These are phyloP conservation scores for Gonioctena quinquepunctata DNA, from an alignment of 1,140 invertebrate genomes.

Conservation along the genomic window DNA sequence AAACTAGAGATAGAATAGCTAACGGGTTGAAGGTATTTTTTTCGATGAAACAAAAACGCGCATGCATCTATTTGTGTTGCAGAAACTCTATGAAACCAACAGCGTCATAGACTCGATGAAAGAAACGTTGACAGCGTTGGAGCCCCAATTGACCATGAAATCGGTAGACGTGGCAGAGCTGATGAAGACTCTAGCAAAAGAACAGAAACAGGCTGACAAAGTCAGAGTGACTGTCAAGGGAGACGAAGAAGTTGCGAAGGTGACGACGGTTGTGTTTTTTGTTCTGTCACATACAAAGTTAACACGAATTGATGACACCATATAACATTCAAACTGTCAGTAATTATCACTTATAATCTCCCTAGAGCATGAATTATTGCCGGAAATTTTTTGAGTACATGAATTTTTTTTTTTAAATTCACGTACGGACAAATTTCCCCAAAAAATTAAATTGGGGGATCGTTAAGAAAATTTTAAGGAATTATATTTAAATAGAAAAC, in stretches of 20 bases:
- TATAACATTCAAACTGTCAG: no score
- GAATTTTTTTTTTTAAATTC: no score
- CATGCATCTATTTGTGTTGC: conserved; percentile 33
- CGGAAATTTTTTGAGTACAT: no score
- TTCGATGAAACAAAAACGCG: not conserved
- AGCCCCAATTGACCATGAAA: conserved; percentile 83
- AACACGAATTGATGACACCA: no score
- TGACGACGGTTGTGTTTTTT: no score
- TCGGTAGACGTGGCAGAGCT: conserved; percentile 79
- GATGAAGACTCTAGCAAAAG: conserved; percentile 74
- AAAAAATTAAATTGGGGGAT: no score
- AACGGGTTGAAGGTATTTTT: conserved; percentile 71
- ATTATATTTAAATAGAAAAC: no score
- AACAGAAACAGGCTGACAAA: conserved; percentile 83
- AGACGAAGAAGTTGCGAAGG: conserved; percentile 79
- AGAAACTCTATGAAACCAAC: conserved; percentile 87
- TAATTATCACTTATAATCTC: no score
- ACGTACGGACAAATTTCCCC: no score
- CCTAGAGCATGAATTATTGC: no score
- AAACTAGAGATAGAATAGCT: conserved; percentile 70
- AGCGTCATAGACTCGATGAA: conserved; percentile 85
- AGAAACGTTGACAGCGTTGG: conserved; percentile 80
- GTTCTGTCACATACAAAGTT: no score
- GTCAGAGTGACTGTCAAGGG: conserved; percentile 74
- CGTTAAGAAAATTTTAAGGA: no score